Percentiles rank a stretch among this genome's conserved stretches.
Conservation (phyloP, 2,888 invertebrate genomes). For the Subacronicta megacephala region DNA sequence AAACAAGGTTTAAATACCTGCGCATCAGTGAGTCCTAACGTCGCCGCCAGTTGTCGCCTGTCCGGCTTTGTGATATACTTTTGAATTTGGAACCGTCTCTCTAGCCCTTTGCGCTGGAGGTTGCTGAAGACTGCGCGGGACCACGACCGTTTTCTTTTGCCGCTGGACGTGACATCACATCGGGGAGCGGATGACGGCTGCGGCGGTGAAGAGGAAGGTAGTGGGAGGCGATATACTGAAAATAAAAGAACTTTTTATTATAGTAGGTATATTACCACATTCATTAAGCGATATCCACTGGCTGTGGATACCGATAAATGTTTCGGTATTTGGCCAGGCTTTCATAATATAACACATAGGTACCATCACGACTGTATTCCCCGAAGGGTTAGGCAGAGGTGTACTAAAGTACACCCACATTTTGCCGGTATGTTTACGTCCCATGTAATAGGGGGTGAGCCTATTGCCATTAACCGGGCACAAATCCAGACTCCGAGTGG, state of each 20-base stretch:
- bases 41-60: constrained; percentile 96
- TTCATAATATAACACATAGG: no score
- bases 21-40: constrained; percentile 97
- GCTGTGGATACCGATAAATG: no score
- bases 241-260: not conserved
- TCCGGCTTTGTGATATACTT: constrained; percentile 99
- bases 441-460: no score
- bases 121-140: constrained; percentile 98
- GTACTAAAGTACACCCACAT: no score
- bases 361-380: no score
- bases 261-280: no score
- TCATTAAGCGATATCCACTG: no score
- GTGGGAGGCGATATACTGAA: constrained; percentile 80
- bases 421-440: no score
- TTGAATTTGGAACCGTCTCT: constrained; percentile 97
- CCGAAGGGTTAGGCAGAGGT: no score
- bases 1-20: constrained; percentile 77
- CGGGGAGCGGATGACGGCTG: constrained; percentile 74
- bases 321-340: no score
- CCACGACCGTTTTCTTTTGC: constrained; percentile 97
- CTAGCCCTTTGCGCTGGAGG: constrained; percentile 97
- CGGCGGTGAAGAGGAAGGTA: constrained; percentile 79
- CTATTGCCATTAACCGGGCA: no score
- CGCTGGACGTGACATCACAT: constrained; percentile 86
- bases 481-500: no score